Evolutionary conservation across 2,888 invertebrate genomes (phyloP).

Genomic region (Crematogaster levior): DNA sequence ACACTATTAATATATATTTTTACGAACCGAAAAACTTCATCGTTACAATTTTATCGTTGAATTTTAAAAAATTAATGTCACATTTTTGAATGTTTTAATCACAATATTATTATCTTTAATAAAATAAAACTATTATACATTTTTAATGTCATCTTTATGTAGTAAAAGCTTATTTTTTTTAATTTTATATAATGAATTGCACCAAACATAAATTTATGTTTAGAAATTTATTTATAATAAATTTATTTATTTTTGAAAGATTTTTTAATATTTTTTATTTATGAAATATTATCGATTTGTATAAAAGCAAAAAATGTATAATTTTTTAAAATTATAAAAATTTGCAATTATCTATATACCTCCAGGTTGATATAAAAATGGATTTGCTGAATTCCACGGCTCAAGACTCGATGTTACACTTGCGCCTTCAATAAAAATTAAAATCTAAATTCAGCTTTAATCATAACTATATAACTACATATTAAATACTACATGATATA

Average conservation of each 20-base stretch:
- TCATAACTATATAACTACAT: not conserved
- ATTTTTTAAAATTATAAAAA: not conserved
- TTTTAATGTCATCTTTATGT: not conserved
- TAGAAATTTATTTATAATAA: too few relatives aligned
- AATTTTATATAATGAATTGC: not conserved
- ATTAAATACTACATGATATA: not conserved
- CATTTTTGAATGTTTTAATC: not conserved
- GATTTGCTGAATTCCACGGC: conserved; percentile 48
- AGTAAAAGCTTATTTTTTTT: not conserved
- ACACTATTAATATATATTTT: conserved; percentile 1
- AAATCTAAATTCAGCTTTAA: conserved; percentile 13
- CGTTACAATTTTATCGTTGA: not conserved
- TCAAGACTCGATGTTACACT: not conserved
- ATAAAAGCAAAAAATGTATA: not conserved
- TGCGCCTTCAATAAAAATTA: conserved; percentile 2
- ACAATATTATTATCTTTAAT: not conserved
- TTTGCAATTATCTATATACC: conserved; percentile 1
- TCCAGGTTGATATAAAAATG: conserved; percentile 48
- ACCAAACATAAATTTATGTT: not conserved
- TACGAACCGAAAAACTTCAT: too few relatives aligned
- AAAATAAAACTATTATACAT: not conserved
- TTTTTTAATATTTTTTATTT: not conserved
- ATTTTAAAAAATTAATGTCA: not conserved
- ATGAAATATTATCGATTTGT: not conserved
- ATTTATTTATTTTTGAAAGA: too few relatives aligned